phyloP scores from a whole-genome alignment of 2,113 vertebrate species.

The Phodopus roborovskii region DNA sequence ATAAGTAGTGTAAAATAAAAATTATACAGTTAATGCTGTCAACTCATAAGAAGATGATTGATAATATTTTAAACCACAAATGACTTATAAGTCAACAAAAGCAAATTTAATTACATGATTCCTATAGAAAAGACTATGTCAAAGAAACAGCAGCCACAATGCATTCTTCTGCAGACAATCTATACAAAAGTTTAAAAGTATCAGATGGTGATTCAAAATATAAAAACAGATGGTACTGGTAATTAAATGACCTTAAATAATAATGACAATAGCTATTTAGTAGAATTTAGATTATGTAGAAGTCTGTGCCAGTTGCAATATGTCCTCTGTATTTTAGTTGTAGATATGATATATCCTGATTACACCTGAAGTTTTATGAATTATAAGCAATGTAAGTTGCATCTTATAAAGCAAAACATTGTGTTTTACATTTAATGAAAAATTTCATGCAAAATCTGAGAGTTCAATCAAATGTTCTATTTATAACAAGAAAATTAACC shows the following conservation, averaged over 20 bases:
- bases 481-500: not conserved
- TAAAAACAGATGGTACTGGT: not conserved
- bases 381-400: not conserved
- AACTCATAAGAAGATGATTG: not conserved
- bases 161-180: not conserved
- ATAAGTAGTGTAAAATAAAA: not conserved
- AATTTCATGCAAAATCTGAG: not conserved
- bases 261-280: not conserved
- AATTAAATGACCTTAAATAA: not conserved
- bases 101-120: not conserved
- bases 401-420: not conserved
- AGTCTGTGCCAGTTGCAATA: not conserved
- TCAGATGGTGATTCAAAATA: not conserved
- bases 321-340: not conserved
- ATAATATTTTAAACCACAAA: not conserved
- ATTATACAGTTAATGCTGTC: not conserved
- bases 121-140: not conserved
- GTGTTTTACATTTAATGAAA: conserved; percentile 8
- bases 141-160: not conserved
- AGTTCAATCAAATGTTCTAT: not conserved
- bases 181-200: not conserved
- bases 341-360: not conserved
- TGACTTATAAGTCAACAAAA: not conserved
- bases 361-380: not conserved
- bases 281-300: not conserved